Conservation (phyloP, 2,888 invertebrate genomes). For the Spodoptera exigua region DNA sequence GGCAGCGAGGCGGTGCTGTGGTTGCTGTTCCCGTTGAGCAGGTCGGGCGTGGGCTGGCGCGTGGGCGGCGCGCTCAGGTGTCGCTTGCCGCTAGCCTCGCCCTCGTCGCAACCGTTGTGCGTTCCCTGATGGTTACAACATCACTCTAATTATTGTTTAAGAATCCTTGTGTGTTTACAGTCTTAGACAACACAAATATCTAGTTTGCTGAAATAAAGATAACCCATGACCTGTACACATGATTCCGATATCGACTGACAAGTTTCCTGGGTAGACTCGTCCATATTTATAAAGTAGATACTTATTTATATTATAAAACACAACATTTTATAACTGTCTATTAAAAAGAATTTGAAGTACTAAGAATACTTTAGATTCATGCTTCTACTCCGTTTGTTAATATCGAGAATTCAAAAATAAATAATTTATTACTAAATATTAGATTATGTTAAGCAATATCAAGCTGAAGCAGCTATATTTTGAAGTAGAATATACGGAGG, state of each 20-base stretch:
- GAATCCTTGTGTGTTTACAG: constrained; percentile 26
- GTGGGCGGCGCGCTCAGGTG: constrained; percentile 85
- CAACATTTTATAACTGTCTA: too few relatives aligned
- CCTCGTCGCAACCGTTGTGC: constrained; percentile 78
- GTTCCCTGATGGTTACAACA: constrained; percentile 65
- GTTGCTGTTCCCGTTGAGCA: constrained; percentile 86
- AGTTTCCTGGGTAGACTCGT: constrained; percentile 29
- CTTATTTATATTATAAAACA: constrained; percentile 8
- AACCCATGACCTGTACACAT: constrained; percentile 48
- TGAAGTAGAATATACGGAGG: not conserved
- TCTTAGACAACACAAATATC: constrained; percentile 27
- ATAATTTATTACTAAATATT: too few relatives aligned
- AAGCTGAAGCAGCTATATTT: constrained; percentile 36
- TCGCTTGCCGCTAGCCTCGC: constrained; percentile 78
- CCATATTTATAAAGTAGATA: constrained; percentile 14
- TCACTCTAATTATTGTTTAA: constrained; percentile 37
- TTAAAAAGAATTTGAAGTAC: too few relatives aligned
- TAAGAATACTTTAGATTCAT: too few relatives aligned
- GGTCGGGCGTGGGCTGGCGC: constrained; percentile 83
- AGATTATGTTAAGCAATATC: constrained; percentile 19
- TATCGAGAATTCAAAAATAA: too few relatives aligned
- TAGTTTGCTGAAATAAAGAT: constrained; percentile 52
- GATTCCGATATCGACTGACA: constrained; percentile 34
- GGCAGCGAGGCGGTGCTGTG: constrained; percentile 85
- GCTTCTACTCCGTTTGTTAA: too few relatives aligned